Evolutionary conservation across 2,797 vertebrate species (phyloP), one percentile per base, ranked within the genome.

Genomic region (Sebastiscus albofasciatus): DNA sequence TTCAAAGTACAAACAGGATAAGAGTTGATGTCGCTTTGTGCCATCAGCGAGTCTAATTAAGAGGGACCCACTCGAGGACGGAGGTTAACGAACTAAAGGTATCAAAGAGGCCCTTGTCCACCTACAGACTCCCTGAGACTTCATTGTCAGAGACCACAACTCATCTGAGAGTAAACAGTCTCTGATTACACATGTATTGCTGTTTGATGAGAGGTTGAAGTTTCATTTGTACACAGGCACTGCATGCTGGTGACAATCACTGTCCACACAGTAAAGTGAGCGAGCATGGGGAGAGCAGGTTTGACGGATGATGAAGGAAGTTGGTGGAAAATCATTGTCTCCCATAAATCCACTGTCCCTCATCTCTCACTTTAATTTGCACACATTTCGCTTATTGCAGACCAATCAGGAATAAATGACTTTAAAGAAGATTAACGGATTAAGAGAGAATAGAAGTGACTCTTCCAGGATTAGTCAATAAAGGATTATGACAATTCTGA

Each of bases 91-190:
- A 80, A n/a, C 64, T 27, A 55, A 60, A 71, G 60, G 29, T 69
- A 79, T 80, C 73, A 72, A 77, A 86, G 64, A 77, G 75, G 26
- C 34, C 49, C 75, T 70, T 60, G 69, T 88, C 66, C 79, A 79
- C 84, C 76, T 69, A 46, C 73, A 77, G 56, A 8, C 64, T 46
- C 68, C 77, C 62, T 29, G 29, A 68, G 54, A 68, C 34, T 20
- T 27, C 16, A 24, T 49, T 89, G 74, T 80, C 76, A 66, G n/a
- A 33, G 54, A 60, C n/a, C 46, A 58, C 46, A 76, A 66, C 18
- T 84, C 61, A 75, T 42, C 56, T 54, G 55, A 61, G 56, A 52
- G 36, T 26, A 75, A 84, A 77, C 65, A 22, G 29, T 60, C 18
- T 70, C 56, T 75, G 58, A 80, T 85, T 75, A 71, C 75, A 78